phyloP scores from a whole-genome alignment of 2,113 vertebrate species.

The human (Homo sapiens) region GRCh38 chr17:41754001-41754500 shows the following conservation, averaged over 20 bases:
- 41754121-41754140: neutral
- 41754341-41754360: neutral
- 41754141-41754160: neutral
- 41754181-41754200: no score
- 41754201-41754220: neutral
- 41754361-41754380: neutral
- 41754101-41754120: neutral
- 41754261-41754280: neutral
- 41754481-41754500: neutral
- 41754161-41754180: neutral
- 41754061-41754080: neutral
- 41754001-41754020: neutral
- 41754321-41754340: neutral
- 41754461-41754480: fast-evolving
- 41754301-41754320: fast-evolving
- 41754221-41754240: neutral
- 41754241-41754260: neutral
- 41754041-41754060: neutral
- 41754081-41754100: neutral
- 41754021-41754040: neutral
- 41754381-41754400: neutral
- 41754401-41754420: neutral
- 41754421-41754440: fast-evolving
- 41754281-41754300: neutral
- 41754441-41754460: neutral